Evolutionary conservation across 2,888 invertebrate species (phyloP), one percentile per base, ranked within the genome.

Genomic region (Patella pellucida): DNA sequence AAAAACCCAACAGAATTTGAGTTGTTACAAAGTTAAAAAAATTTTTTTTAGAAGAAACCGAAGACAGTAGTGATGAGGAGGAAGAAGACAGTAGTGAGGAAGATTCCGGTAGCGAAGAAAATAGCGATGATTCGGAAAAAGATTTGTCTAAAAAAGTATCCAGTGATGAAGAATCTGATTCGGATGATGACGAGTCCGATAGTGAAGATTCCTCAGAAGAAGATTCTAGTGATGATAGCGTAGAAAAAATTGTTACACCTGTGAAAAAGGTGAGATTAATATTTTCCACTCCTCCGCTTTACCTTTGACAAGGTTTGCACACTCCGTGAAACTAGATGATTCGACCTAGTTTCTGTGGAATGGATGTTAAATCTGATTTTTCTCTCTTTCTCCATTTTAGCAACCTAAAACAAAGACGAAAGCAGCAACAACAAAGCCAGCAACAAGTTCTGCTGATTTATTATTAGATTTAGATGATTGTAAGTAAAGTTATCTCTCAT

Each of bases 381-480:
- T 41, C 31, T 41, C 31, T 41, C 31, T 41, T 0, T 41, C 31
- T 41, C 31, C 5, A n/a, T 16, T 27, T 31, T 69, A 27, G 67
- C 52, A 41, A 23, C 52, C n/a, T 31, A 27, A 67, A 51, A 31
- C 16, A 16, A 69, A 69, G 31, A 51, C 23, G n/a, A 50, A 27
- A n/a, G 11, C 41, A 74, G 71, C 12, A 16, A 12, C 72, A 19
- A 69, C 73, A 4, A 76, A 79, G n/a, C 14, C 76, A 12, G 54
- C 77, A n/a, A 70, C 75, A 15, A 69, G 70, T 69, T 73, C 74
- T 62, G 68, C 81, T 16, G 97, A 97, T 91, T 92, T 97, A 19
- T 92, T 97, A 14, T 90, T 97, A 62, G 97, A 97, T 88, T 92
- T 97, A 82, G 96, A 95, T 89, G 93, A 93, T 84, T 92, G 93